Conservation (phyloP, 64 coral and sea anemone genomes). For the Montipora foliosa region DNA sequence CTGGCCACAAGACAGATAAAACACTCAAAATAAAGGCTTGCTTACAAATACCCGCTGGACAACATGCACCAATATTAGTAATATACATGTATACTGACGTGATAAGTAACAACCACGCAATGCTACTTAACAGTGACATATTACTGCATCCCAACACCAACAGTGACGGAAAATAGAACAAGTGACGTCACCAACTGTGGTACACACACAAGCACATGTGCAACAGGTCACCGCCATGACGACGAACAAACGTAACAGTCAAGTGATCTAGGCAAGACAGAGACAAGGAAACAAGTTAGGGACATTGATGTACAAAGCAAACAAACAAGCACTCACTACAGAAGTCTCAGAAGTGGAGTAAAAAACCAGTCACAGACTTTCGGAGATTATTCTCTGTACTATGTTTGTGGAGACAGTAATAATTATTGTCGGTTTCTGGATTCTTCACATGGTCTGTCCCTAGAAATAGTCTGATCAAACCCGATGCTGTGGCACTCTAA, state of each 20-base stretch:
- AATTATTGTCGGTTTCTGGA: background rate
- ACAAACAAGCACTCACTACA: slow-evolving; percentile 9
- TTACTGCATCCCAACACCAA: slow-evolving; percentile 59
- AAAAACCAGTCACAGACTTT: background rate
- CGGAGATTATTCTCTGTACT: background rate
- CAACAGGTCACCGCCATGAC: slow-evolving; percentile 57
- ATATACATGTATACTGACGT: slow-evolving; percentile 1
- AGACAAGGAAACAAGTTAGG: slow-evolving; percentile 45
- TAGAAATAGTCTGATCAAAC: too few species aligned
- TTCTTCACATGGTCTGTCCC: background rate
- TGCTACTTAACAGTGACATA: slow-evolving; percentile 39
- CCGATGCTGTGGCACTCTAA: too few species aligned
- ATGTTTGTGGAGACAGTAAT: background rate
- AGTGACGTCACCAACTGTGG: slow-evolving; percentile 65
- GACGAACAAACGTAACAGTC: slow-evolving; percentile 53
- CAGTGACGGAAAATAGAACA: slow-evolving; percentile 42
- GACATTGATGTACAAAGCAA: background rate
- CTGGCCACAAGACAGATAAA: slow-evolving; percentile 36
- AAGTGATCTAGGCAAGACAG: slow-evolving; percentile 57
- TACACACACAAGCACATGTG: slow-evolving; percentile 61
- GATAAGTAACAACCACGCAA: slow-evolving; percentile 21
- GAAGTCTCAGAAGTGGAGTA: background rate
- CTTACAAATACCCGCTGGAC: slow-evolving; percentile 35
- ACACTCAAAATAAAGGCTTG: slow-evolving; percentile 19
- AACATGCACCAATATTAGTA: slow-evolving; percentile 30